Conservation (phyloP, 2,797 vertebrate species). For the Leptodactylus fallax region DNA sequence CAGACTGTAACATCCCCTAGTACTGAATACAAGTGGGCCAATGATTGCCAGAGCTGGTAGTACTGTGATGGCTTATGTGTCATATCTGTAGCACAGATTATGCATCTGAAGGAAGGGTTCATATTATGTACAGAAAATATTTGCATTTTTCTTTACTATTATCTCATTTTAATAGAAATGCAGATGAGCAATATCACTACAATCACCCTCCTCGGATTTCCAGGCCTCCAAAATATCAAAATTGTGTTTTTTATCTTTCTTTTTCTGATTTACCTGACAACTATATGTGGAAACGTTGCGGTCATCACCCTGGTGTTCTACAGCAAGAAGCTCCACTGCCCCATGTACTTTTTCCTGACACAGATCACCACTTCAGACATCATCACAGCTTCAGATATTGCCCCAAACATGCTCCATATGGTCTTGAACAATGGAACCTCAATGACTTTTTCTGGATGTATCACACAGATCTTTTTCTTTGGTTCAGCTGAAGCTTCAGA, state of each 20-base stretch:
- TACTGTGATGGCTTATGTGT: too few relatives aligned
- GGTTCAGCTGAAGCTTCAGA: neutral
- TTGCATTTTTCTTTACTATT: too few relatives aligned
- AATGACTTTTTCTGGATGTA: neutral
- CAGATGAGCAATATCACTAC: neutral
- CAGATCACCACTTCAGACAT: neutral
- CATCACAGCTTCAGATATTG: neutral
- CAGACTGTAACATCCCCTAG: too few relatives aligned
- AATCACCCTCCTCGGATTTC: neutral
- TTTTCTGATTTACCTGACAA: neutral
- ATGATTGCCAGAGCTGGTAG: too few relatives aligned
- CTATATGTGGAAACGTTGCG: neutral
- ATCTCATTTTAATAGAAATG: neutral
- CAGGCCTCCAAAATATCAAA: neutral
- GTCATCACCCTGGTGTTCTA: neutral
- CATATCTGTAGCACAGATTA: too few relatives aligned
- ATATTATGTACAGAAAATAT: too few relatives aligned
- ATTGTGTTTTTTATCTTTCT: neutral
- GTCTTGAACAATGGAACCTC: neutral
- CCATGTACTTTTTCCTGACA: too few relatives aligned
- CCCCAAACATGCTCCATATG: neutral
- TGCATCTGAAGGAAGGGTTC: too few relatives aligned
- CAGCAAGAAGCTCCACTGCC: too few relatives aligned
- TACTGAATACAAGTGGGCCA: too few relatives aligned
- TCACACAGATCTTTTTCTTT: neutral